Evolutionary conservation across 2,888 invertebrate genomes (phyloP).

Genomic region (Eumerus sabulonum): DNA sequence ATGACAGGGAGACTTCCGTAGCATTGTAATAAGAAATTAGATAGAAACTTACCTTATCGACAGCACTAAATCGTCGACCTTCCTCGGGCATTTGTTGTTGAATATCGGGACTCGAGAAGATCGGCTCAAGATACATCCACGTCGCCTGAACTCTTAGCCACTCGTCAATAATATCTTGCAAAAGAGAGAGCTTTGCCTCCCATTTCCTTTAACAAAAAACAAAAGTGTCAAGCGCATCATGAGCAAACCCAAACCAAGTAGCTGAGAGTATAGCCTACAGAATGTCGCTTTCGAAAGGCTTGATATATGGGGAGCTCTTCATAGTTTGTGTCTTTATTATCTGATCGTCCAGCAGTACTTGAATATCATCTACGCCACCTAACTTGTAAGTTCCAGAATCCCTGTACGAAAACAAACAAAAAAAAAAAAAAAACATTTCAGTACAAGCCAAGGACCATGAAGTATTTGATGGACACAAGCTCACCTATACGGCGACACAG

Average conservation of each 20-base stretch:
- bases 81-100: constrained; percentile 99
- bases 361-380: constrained; percentile 95
- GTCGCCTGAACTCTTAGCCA: constrained; percentile 97
- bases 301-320: constrained; percentile 98
- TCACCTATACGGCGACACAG: constrained; percentile 84
- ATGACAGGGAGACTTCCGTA: too few relatives aligned
- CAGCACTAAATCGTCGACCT: constrained; percentile 94
- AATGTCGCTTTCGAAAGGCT: constrained; percentile 93
- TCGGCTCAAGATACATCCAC: constrained; percentile 98
- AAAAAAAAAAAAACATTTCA: neutral
- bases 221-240: too few relatives aligned
- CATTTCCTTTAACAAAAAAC: too few relatives aligned
- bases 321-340: constrained; percentile 98
- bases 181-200: constrained; percentile 90
- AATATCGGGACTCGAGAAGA: constrained; percentile 97
- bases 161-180: constrained; percentile 96
- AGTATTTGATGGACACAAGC: too few relatives aligned
- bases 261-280: constrained; percentile 83
- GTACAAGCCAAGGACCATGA: too few relatives aligned
- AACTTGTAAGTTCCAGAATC: constrained; percentile 95
- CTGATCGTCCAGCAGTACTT: constrained; percentile 95
- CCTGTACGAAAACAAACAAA: too few relatives aligned
- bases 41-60: constrained; percentile 89
- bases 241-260: too few relatives aligned
- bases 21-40: too few relatives aligned